Conservation (phyloP, 2,888 invertebrate genomes). For the Rosalia funebris region DNA sequence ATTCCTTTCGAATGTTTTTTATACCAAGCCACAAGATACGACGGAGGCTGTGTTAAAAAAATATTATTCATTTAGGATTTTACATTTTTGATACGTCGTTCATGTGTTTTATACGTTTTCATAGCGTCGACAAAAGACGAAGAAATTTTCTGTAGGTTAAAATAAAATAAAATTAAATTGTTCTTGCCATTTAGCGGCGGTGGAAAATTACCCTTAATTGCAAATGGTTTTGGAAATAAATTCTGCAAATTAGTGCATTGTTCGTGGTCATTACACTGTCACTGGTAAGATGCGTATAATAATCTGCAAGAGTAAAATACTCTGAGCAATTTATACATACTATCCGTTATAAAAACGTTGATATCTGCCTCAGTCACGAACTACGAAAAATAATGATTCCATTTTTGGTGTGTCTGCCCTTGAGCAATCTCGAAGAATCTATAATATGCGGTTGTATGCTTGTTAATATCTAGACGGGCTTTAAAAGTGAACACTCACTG, state of each 20-base stretch:
- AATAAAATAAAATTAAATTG: slow-evolving; percentile 10
- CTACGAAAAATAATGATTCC: slow-evolving; percentile 60
- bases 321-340: slow-evolving; percentile 44
- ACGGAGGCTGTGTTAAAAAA: background rate
- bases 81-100: too few relatives aligned
- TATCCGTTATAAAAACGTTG: slow-evolving; percentile 55
- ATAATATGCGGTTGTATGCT: slow-evolving; percentile 52
- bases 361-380: slow-evolving; percentile 56
- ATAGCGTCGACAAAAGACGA: too few relatives aligned
- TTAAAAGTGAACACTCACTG: slow-evolving; percentile 23
- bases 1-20: slow-evolving; percentile 19
- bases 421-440: slow-evolving; percentile 58
- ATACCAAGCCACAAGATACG: background rate
- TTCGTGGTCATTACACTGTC: slow-evolving; percentile 35
- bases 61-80: background rate
- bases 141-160: background rate
- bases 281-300: slow-evolving; percentile 36
- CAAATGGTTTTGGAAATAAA: slow-evolving; percentile 13
- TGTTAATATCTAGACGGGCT: slow-evolving; percentile 30
- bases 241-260: slow-evolving; percentile 27
- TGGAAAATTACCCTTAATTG: slow-evolving; percentile 17
- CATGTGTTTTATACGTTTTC: too few relatives aligned
- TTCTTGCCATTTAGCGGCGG: slow-evolving; percentile 1
- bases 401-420: slow-evolving; percentile 62
- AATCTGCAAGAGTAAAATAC: slow-evolving; percentile 38